Evolutionary conservation across 2,888 invertebrate species (phyloP).

Genomic region (Agonopterix alstromeriana): DNA sequence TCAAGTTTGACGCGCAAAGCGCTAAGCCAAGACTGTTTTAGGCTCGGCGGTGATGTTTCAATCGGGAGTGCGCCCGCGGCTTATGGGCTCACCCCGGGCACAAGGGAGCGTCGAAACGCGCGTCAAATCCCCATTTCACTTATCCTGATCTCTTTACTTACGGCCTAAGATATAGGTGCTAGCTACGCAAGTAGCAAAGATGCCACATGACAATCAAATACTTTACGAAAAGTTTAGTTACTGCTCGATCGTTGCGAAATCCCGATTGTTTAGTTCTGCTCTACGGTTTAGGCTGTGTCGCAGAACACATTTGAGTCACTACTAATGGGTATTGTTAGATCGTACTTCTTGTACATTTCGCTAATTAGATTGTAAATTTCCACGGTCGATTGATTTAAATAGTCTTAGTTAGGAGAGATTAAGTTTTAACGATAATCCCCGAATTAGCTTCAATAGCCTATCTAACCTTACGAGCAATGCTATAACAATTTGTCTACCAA

Average conservation of each 20-base stretch:
- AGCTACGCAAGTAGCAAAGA: conserved; percentile 10
- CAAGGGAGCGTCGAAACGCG: conserved; percentile 51
- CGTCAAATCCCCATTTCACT: conserved; percentile 59
- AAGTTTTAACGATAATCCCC: conserved; percentile 37
- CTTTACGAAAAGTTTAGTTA: conserved; percentile 15
- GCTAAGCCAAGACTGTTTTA: conserved; percentile 63
- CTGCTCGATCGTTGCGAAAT: conserved; percentile 6
- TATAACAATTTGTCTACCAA: background rate
- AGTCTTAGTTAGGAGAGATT: conserved; percentile 36
- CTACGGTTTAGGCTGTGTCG: conserved; percentile 14
- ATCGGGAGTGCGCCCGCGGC: conserved; percentile 57
- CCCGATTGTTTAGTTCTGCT: conserved; percentile 9
- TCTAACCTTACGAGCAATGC: background rate
- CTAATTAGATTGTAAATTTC: conserved; percentile 41
- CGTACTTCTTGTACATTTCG: conserved; percentile 30
- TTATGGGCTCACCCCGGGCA: conserved; percentile 51
- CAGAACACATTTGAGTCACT: conserved; percentile 21
- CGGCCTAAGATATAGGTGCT: conserved; percentile 16
- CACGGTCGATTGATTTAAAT: conserved; percentile 35
- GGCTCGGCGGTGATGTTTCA: conserved; percentile 61
- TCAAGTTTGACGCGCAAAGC: conserved; percentile 58
- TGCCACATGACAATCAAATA: conserved; percentile 33
- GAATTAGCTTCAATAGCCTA: conserved; percentile 12
- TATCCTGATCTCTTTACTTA: conserved; percentile 40
- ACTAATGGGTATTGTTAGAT: conserved; percentile 21